Base-by-base conservation (phyloP, 1,140 invertebrate species). In the Monomorium pharaonis region DNA sequence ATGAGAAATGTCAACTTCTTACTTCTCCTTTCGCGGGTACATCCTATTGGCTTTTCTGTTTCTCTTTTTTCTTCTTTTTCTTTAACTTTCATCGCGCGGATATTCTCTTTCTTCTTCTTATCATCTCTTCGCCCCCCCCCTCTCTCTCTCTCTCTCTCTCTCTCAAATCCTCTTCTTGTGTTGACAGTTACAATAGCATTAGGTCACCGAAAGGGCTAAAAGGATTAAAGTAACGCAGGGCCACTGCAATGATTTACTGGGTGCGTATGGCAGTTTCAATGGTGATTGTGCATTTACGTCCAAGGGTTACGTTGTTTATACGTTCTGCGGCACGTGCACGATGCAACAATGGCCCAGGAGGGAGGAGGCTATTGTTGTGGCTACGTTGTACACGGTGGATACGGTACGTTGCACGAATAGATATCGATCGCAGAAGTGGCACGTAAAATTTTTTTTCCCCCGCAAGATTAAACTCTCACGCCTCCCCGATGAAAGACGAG, bases 401-500 rank as follows among this genome's bases (percentile, higher is more conserved):
- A 60, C 30, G 30, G 24, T n/a, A 24, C 37, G 33, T 44, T 21
- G 33, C 37, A 54, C 16, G 49, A 44, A 9, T 7, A n/a, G 21
- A n/a, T 83, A 83, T 72, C 84, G 51, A 12, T 89, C 70, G 85
- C 44, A 58, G 10, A 81, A 51, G 5, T 44, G 33, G 54, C 9
- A 14, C 44, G 63, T 60, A 54, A 87, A 83, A 72, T 37, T 65
- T 88, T 47, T 88, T 89, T 83, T 67, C 7, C 7, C 37, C 7
- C 3, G 56, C 56, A 14, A 84, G 47, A 78, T 84, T 75, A 16
- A 63, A 83, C 24, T 72, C 42, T 87, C 67, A 90, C 67, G 75
- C 86, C 47, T 70, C 24, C 49, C 10, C 76, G 83, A 91, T 91
- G 83, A 90, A 90, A 91, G 89, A 63, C 86, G 63, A 62, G 88